phyloP scores from a whole-genome alignment of 2,888 invertebrate genomes.

The Pseudolycoriella hygida region DNA sequence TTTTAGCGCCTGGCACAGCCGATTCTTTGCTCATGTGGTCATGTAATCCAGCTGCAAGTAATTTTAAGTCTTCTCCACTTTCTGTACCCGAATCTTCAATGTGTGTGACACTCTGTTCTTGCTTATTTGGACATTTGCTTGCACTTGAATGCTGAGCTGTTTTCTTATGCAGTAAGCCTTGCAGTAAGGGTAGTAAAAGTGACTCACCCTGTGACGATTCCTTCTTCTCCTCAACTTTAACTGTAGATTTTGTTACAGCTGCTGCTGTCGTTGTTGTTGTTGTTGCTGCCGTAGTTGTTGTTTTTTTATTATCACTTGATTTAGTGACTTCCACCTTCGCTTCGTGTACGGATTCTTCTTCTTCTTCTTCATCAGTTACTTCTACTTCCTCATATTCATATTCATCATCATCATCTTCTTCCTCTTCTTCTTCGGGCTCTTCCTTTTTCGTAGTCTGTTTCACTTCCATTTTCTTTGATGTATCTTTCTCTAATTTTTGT shows the following conservation, averaged over 20 bases:
- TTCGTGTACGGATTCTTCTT: conserved; percentile 23
- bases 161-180: conserved; percentile 36
- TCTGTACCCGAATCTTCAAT: conserved; percentile 48
- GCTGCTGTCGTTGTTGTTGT: not conserved
- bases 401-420: conserved; percentile 6
- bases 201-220: conserved; percentile 49
- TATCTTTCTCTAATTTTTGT: conserved; percentile 7
- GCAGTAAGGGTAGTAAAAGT: conserved; percentile 47
- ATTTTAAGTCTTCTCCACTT: conserved; percentile 48
- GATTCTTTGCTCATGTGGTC: conserved; percentile 29
- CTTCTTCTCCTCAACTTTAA: not conserved
- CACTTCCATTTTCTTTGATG: too few relatives aligned
- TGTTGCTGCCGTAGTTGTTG: too few relatives aligned
- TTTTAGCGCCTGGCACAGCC: conserved; percentile 7
- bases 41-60: conserved; percentile 32
- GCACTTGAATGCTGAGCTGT: conserved; percentile 10
- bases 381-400: conserved; percentile 6
- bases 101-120: conserved; percentile 37
- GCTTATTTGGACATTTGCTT: conserved; percentile 23
- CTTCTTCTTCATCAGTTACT: conserved; percentile 7
- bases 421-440: conserved; percentile 8
- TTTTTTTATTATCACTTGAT: too few relatives aligned
- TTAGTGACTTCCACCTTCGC: conserved; percentile 10
- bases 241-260: conserved; percentile 16
- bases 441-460: conserved; percentile 3